Conservation (phyloP, 2,888 invertebrate species). For the Caenorhabditis sp. region DNA sequence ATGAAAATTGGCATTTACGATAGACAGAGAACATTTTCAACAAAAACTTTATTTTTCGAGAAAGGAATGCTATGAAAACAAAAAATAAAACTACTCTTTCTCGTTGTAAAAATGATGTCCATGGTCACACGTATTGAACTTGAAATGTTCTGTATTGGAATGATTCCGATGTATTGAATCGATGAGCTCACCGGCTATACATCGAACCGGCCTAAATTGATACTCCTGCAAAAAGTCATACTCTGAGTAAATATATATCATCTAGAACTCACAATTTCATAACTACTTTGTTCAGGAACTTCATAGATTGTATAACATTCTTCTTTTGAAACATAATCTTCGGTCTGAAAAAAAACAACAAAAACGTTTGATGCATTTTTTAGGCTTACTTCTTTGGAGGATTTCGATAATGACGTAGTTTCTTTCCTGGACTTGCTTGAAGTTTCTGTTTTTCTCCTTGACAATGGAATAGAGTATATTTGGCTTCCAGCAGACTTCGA, state of each 20-base stretch:
- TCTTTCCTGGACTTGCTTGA: not conserved
- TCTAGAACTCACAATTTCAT: not conserved
- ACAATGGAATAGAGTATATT: not conserved
- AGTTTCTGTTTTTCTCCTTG: not conserved
- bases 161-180: conserved; percentile 50
- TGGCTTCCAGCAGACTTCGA: not conserved
- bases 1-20: not conserved
- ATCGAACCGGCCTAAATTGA: conserved; percentile 45
- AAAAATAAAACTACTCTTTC: too few relatives aligned
- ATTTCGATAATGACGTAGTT: not conserved
- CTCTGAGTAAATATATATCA: not conserved
- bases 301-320: not conserved
- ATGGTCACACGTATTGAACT: conserved; percentile 41
- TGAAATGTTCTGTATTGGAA: conserved; percentile 44
- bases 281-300: not conserved
- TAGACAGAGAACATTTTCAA: too few relatives aligned
- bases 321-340: too few relatives aligned
- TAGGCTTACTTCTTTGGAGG: not conserved
- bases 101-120: conserved; percentile 57
- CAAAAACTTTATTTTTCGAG: too few relatives aligned
- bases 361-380: too few relatives aligned
- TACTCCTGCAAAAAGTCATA: conserved; percentile 49
- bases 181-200: conserved; percentile 62
- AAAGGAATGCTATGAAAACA: too few relatives aligned
- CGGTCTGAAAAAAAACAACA: too few relatives aligned